Percentiles rank a stretch among this genome's conserved stretches.
Conservation (phyloP, 1,140 invertebrate genomes). For the Orchesella cincta region DNA sequence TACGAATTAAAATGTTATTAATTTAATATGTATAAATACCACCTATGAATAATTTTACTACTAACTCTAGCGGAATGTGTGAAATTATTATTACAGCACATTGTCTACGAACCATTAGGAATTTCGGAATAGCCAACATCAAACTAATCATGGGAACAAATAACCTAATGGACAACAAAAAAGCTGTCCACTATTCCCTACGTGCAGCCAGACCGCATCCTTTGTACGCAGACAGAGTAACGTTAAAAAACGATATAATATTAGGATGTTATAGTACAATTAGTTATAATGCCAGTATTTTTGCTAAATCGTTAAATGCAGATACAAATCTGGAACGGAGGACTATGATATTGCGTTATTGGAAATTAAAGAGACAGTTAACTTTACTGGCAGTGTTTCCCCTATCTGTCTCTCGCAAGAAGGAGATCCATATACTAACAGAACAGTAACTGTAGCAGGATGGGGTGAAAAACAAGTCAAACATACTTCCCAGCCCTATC, state of each 20-base stretch:
- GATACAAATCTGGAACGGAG: conserved; percentile 18
- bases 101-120: conserved; percentile 1
- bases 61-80: background rate
- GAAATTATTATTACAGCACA: background rate
- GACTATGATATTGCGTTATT: conserved; percentile 24
- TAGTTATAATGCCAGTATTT: background rate
- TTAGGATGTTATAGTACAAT: too few relatives aligned
- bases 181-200: conserved; percentile 1
- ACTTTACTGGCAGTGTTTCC: background rate
- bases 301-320: background rate
- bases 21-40: too few relatives aligned
- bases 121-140: conserved; percentile 4
- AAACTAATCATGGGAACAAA: conserved; percentile 27
- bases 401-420: conserved; percentile 18
- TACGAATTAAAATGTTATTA: background rate
- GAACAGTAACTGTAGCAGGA: conserved; percentile 11
- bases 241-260: background rate
- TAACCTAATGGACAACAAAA: conserved; percentile 2
- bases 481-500: too few relatives aligned
- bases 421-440: background rate
- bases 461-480: too few relatives aligned
- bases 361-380: conserved; percentile 9
- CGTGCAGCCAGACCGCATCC: background rate
- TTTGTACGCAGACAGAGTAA: background rate
- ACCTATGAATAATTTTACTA: background rate